Conservation (phyloP, 2,888 invertebrate genomes). For the Rhagonycha lutea region DNA sequence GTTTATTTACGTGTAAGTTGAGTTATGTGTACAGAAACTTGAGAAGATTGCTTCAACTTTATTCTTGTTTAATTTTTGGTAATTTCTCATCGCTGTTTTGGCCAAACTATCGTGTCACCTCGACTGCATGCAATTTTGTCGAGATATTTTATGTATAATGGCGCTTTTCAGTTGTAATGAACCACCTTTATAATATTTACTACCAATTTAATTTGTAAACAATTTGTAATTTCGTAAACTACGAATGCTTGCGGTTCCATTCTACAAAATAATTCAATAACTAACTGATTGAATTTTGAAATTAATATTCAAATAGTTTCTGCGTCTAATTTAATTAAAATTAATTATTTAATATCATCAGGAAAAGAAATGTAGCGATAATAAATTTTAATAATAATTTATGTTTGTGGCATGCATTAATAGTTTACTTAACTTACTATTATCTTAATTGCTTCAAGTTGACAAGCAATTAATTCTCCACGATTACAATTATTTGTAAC, state of each 20-base stretch:
- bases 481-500: neutral
- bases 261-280: neutral
- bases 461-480: neutral
- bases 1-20: neutral
- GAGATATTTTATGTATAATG: neutral
- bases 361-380: neutral
- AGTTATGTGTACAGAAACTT: neutral
- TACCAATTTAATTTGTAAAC: neutral
- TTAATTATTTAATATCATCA: neutral
- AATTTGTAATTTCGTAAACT: neutral
- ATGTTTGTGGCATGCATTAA: neutral
- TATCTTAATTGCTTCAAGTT: neutral
- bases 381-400: neutral
- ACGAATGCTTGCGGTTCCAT: neutral
- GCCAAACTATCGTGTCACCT: neutral
- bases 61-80: neutral
- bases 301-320: neutral
- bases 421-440: neutral
- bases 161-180: neutral
- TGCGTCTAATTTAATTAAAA: neutral
- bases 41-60: neutral
- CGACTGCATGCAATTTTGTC: neutral
- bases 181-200: neutral
- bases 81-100: neutral
- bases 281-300: neutral